Conservation (phyloP, 2,888 invertebrate genomes). For the Drosophila quinaria region DNA sequence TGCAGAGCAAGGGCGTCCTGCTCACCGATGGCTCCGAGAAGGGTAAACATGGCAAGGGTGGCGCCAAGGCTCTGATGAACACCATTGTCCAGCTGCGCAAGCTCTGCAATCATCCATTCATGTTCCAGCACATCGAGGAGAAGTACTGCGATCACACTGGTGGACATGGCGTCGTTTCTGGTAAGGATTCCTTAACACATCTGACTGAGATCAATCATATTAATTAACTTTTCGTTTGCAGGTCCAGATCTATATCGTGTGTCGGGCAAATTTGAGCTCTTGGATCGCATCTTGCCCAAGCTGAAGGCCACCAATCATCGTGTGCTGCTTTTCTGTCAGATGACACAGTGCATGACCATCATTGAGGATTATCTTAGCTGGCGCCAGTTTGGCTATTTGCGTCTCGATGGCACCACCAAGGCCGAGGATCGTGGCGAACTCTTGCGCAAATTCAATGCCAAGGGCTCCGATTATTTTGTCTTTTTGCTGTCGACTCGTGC, state of each 20-base stretch:
- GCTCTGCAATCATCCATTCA: constrained; percentile 99
- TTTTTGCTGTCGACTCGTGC: constrained; percentile 98
- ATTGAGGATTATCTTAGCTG: constrained; percentile 99
- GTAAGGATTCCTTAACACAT: too few species aligned
- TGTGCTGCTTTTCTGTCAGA: constrained; percentile 99
- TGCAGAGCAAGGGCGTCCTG: constrained; percentile 98
- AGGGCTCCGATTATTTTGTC: constrained; percentile 96
- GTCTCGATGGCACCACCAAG: constrained; percentile 99
- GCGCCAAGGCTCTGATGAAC: constrained; percentile 99
- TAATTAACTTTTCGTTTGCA: constrained; percentile 18
- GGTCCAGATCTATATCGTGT: constrained; percentile 95
- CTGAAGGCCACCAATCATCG: constrained; percentile 96
- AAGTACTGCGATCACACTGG: constrained; percentile 97
- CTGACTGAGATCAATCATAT: too few species aligned
- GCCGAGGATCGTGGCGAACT: constrained; percentile 98
- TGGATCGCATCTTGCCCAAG: constrained; percentile 99
- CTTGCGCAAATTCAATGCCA: constrained; percentile 95
- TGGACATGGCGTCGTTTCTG: constrained; percentile 90
- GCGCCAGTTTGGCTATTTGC: constrained; percentile 95
- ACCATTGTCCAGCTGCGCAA: constrained; percentile 99
- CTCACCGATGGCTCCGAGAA: constrained; percentile 98
- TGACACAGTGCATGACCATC: constrained; percentile 99
- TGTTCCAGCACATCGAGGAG: constrained; percentile 99
- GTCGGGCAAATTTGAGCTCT: constrained; percentile 98
- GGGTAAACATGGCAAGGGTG: constrained; percentile 97